Conservation (phyloP, 2,888 invertebrate genomes). For the Formica aserva region DNA sequence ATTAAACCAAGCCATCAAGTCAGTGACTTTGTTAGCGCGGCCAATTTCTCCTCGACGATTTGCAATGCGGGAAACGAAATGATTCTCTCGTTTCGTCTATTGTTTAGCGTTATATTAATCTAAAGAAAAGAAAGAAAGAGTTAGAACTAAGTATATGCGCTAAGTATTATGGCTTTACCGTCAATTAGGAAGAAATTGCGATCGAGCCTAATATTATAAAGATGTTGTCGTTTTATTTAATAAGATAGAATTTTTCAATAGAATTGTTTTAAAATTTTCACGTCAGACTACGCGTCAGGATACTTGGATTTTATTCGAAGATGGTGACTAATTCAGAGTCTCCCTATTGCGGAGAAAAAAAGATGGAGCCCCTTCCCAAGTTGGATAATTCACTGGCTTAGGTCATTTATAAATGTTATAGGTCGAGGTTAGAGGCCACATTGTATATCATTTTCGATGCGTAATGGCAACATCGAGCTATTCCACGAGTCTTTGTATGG, state of each 20-base stretch:
- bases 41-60: conserved; percentile 73
- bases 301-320: not conserved
- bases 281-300: not conserved
- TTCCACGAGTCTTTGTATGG: conserved; percentile 71
- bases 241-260: not conserved
- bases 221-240: not conserved
- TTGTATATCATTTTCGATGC: conserved; percentile 63
- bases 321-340: conserved; percentile 15
- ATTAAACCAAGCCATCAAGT: conserved; percentile 82
- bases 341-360: conserved; percentile 46
- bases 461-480: conserved; percentile 61
- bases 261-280: not conserved
- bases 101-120: not conserved
- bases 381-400: conserved; percentile 69
- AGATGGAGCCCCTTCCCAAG: conserved; percentile 65
- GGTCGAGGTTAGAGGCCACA: conserved; percentile 59
- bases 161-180: not conserved
- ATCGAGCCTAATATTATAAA: not conserved
- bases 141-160: not conserved
- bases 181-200: not conserved
- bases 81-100: conserved; percentile 1
- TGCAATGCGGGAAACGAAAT: conserved; percentile 49
- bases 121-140: not conserved
- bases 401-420: conserved; percentile 62
- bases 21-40: conserved; percentile 77